A percentile compares a stretch with the other conserved stretches of the same genome.
Conservation (phyloP, 2,113 vertebrate species). For the Microtus pennsylvanicus region DNA sequence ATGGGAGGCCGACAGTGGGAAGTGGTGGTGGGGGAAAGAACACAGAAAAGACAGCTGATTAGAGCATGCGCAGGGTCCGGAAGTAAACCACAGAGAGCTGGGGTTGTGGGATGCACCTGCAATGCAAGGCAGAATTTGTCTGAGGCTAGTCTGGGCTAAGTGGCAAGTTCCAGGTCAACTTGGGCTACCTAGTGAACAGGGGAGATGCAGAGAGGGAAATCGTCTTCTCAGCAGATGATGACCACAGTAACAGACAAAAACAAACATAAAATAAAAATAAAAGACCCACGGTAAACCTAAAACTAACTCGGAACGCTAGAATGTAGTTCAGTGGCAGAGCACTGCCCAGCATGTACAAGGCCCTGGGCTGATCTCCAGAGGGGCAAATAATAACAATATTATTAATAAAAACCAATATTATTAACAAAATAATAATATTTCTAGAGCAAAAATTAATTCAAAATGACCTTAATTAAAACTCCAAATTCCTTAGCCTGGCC, state of each 20-base stretch:
- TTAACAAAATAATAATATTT: not conserved
- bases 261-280: not conserved
- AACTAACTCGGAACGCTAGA: not conserved
- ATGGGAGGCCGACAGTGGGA: too few species aligned
- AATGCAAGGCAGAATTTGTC: not conserved
- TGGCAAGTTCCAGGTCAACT: not conserved
- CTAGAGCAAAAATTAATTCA: constrained; percentile 1
- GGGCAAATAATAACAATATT: not conserved
- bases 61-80: not conserved
- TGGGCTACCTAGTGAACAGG: not conserved
- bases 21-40: too few species aligned
- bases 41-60: not conserved
- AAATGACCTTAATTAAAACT: not conserved
- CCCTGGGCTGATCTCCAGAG: not conserved
- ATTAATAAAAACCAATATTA: not conserved
- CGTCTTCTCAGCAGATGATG: not conserved
- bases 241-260: not conserved
- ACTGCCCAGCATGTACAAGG: not conserved
- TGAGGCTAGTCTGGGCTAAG: not conserved
- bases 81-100: not conserved
- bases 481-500: not conserved
- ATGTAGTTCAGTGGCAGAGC: not conserved
- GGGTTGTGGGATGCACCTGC: too few species aligned
- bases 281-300: not conserved
- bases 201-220: not conserved